Evolutionary conservation across 23 tunicate species (phyloP).

Genomic region (Trididemnum miniatum): DNA sequence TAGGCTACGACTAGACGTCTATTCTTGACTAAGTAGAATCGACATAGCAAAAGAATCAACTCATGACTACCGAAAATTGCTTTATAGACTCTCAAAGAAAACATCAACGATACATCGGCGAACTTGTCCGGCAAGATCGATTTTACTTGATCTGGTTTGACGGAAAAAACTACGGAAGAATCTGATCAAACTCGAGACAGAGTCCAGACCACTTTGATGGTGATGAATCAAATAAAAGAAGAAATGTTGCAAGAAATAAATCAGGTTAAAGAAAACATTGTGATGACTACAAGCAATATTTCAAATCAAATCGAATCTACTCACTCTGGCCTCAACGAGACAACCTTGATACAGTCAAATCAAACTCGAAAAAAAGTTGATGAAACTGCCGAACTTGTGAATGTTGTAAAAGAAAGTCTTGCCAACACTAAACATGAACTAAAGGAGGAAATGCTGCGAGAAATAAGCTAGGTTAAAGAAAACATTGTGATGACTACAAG

Average conservation of each 20-base stretch:
- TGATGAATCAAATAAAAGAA: constrained; percentile 39
- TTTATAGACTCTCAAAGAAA: constrained; percentile 38
- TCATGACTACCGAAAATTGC: too few relatives aligned
- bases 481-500: too few relatives aligned
- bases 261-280: not conserved
- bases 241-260: constrained; percentile 27
- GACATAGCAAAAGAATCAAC: too few relatives aligned
- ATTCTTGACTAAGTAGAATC: too few relatives aligned
- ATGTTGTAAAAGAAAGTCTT: constrained; percentile 37
- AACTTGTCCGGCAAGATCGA: constrained; percentile 39
- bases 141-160: constrained; percentile 46
- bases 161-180: constrained; percentile 52
- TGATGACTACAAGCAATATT: not conserved
- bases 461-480: not conserved
- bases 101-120: constrained; percentile 36
- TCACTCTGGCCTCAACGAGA: constrained; percentile 15
- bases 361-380: constrained; percentile 70
- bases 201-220: constrained; percentile 49
- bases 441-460: not conserved
- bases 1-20: too few relatives aligned
- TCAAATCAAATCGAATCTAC: not conserved
- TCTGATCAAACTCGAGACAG: constrained; percentile 58
- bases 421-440: constrained; percentile 46
- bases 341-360: constrained; percentile 56
- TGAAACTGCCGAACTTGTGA: constrained; percentile 35